Percentiles rank a stretch among this genome's conserved stretches.
phyloP scores from a whole-genome alignment of 1,140 invertebrate genomes.

The Plodia interpunctella region DNA sequence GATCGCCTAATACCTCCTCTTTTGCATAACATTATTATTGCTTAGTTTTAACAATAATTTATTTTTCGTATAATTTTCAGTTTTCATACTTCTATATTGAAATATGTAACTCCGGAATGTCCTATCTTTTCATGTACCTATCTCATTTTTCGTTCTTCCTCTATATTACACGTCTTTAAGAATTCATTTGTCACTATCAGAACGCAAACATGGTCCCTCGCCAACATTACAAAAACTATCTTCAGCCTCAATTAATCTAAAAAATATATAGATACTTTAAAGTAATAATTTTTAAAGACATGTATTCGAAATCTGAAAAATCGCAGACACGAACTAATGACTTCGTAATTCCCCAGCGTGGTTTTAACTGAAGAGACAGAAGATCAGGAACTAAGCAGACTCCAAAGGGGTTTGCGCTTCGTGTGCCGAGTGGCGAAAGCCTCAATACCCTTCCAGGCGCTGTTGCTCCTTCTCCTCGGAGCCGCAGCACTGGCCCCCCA shows the following conservation, averaged over 20 bases:
- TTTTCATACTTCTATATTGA: not conserved
- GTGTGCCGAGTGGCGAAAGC: conserved; percentile 91
- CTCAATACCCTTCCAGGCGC: conserved; percentile 92
- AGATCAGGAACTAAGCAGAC: conserved; percentile 68
- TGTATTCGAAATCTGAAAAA: not conserved
- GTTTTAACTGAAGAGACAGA: conserved; percentile 44
- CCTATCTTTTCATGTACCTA: not conserved
- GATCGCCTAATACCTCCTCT: conserved; percentile 16
- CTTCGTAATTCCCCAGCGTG: conserved; percentile 20
- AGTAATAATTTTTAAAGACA: not conserved
- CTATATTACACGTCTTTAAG: not conserved
- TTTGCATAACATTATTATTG: conserved; percentile 14
- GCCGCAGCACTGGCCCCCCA: conserved; percentile 91
- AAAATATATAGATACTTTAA: too few relatives aligned
- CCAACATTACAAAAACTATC: too few relatives aligned
- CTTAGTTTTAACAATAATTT: not conserved
- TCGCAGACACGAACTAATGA: not conserved
- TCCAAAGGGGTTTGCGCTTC: conserved; percentile 87
- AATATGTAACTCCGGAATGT: not conserved
- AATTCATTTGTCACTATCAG: too few relatives aligned
- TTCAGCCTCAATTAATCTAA: too few relatives aligned
- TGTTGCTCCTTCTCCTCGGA: conserved; percentile 92
- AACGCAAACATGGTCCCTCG: too few relatives aligned
- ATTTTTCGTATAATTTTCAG: conserved; percentile 4
- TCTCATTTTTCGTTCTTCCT: not conserved